phyloP scores from a whole-genome alignment of 2,113 vertebrate genomes.

The Varanus salvator region DNA sequence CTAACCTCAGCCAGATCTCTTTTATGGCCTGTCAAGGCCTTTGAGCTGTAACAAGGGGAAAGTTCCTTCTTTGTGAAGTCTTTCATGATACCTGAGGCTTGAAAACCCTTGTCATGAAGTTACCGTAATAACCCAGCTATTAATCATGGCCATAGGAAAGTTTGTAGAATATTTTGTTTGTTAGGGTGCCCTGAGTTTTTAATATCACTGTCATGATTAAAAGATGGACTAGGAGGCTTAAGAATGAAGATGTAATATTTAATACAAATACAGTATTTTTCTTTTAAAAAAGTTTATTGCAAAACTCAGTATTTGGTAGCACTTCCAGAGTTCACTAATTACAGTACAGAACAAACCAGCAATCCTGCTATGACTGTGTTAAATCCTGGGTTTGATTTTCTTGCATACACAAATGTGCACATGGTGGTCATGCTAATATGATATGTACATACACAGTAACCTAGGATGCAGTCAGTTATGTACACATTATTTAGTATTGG shows the following conservation, averaged over 20 bases:
- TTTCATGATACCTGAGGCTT: neutral
- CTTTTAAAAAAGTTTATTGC: conserved; percentile 76
- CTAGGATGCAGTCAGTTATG: conserved; percentile 70
- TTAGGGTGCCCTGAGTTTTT: neutral
- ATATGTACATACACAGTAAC: conserved; percentile 63
- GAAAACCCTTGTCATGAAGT: neutral
- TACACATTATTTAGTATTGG: conserved; percentile 56
- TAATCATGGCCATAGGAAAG: neutral
- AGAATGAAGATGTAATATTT: neutral
- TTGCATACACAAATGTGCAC: conserved; percentile 61
- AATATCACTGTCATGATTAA: rapidly evolving
- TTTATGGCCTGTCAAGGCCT: neutral
- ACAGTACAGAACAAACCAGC: conserved; percentile 65
- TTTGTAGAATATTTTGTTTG: neutral
- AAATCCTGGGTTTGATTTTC: conserved; percentile 55
- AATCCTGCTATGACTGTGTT: conserved; percentile 56
- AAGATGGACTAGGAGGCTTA: neutral
- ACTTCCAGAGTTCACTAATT: conserved; percentile 75
- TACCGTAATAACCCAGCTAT: neutral
- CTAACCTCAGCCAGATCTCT: neutral
- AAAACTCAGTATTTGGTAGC: conserved; percentile 76
- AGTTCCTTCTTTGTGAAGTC: neutral
- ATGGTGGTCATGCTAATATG: conserved; percentile 65
- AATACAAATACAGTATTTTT: conserved; percentile 7
- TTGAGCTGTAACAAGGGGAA: neutral